A percentile compares a stretch with the other conserved stretches of the same genome.
Evolutionary conservation across 2,113 vertebrate species (phyloP).

Genomic region (Forbesichthys papilliferus): DNA sequence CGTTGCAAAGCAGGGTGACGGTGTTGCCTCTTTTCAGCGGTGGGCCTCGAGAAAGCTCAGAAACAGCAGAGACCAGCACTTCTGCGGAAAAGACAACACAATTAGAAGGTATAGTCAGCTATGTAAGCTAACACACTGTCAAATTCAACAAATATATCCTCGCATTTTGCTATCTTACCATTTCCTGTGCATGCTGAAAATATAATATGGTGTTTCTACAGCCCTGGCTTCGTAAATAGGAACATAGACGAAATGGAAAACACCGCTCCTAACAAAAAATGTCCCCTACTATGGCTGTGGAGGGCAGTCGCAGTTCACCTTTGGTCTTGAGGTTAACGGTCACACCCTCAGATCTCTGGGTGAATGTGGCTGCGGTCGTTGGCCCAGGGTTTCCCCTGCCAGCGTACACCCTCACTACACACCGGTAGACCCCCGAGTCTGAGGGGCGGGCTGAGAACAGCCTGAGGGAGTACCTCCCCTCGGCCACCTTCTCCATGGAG

Average conservation of each 20-base stretch:
- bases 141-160: too few relatives aligned
- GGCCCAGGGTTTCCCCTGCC: constrained; percentile 65
- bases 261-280: too few relatives aligned
- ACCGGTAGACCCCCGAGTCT: constrained; percentile 82
- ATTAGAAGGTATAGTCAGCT: too few relatives aligned
- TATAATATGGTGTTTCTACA: too few relatives aligned
- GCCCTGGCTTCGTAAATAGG: too few relatives aligned
- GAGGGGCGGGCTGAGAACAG: constrained; percentile 80
- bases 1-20: constrained; percentile 81
- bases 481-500: constrained; percentile 82
- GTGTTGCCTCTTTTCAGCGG: constrained; percentile 82
- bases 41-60: constrained; percentile 70
- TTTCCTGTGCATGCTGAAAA: too few relatives aligned
- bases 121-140: too few relatives aligned
- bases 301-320: constrained; percentile 67
- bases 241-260: too few relatives aligned
- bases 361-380: constrained; percentile 75
- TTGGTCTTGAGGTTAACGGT: constrained; percentile 81
- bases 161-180: too few relatives aligned
- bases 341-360: constrained; percentile 79
- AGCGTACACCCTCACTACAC: constrained; percentile 80
- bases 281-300: too few relatives aligned
- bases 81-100: constrained; percentile 59
- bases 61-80: constrained; percentile 72
- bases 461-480: constrained; percentile 79